phyloP scores from a whole-genome alignment of 2,113 vertebrate species.

The Hemiprocne comata region DNA sequence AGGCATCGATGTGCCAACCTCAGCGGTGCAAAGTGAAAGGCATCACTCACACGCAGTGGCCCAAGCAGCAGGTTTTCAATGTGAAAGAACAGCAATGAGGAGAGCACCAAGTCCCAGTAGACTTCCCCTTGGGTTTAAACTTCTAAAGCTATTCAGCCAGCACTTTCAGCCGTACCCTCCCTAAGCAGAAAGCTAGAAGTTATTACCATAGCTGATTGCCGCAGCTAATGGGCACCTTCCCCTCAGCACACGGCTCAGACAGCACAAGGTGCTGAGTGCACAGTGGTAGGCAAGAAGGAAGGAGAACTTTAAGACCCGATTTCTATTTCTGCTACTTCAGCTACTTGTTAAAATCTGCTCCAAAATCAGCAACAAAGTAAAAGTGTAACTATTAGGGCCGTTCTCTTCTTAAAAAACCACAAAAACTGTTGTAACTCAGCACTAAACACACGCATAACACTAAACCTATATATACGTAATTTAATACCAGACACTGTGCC shows the following conservation, averaged over 20 bases:
- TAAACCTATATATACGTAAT: background rate
- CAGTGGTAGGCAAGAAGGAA: background rate
- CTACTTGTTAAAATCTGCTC: background rate
- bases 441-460: background rate
- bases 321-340: background rate
- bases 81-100: rapidly evolving
- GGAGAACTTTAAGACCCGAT: background rate
- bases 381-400: background rate
- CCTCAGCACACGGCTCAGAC: background rate
- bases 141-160: background rate
- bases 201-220: background rate
- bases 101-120: background rate
- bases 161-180: background rate
- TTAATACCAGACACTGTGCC: background rate
- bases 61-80: background rate
- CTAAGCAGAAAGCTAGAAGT: background rate
- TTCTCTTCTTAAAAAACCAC: background rate
- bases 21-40: background rate
- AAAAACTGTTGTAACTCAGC: background rate
- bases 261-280: rapidly evolving
- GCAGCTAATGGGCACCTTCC: background rate
- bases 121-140: background rate
- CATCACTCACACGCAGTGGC: rapidly evolving
- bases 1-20: background rate
- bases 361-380: background rate